Evolutionary conservation across 2,888 invertebrate genomes (phyloP), one percentile per base, ranked within the genome.

Genomic region (Schizaphis graminum): DNA sequence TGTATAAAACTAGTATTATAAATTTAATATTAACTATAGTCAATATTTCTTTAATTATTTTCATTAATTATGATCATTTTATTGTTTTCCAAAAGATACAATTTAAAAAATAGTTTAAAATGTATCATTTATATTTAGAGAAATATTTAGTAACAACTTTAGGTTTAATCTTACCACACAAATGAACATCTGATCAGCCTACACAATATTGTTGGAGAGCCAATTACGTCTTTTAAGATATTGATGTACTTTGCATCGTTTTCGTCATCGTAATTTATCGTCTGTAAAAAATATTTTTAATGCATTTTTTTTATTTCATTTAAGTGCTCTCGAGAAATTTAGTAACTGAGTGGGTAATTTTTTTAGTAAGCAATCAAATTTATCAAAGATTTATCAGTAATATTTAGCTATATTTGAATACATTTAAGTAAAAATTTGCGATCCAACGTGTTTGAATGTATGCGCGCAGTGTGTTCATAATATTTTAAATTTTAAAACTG

Each of bases 161-260:
- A n/a, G n/a, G 28, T 13, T 49, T 11, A 35, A 61, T 57, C 89
- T 24, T 91, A 94, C 94, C 94, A 94, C n/a, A 61, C 49, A 4
- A 91, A 13, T 49, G 94, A 94, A 94, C 94, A 94, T 35, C 86
- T 44, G 35, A 86, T 61, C 47, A 85, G 35, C 1, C 94, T 91
- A 49, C 47, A 86, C 24, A 94, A 49, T 41, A 94, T 85, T 7
- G 85, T 86, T 3, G 90, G n/a, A 4, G 94, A 94, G 53, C 61
- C 61, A 21, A 94, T 21, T 11, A 94, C 44, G 28, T 90, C 86
- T 41, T 53, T 85, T 41, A 94, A 28, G 0, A 94, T 94, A 53
- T 24, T 94, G 11, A 77, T 2, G 49, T 47, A 57, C 47, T 93
- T 84, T 0, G 21, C 2, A 11, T 49, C 49, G 13, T 49, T 91